A percentile compares a stretch with the other conserved stretches of the same genome.
phyloP scores from a whole-genome alignment of 2,113 vertebrate genomes.

The Rhea americana region DNA sequence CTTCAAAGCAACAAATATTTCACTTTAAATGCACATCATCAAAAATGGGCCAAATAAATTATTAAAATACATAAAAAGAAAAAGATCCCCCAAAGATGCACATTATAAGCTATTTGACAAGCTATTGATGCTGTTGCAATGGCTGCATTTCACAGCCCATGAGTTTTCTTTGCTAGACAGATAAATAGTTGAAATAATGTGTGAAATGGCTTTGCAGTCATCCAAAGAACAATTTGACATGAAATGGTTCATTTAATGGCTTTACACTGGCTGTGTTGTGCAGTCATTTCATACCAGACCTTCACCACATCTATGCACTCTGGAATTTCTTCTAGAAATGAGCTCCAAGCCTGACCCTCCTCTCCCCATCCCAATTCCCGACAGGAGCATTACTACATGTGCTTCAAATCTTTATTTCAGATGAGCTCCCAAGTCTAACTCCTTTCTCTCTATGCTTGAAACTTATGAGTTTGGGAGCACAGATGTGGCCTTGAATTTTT shows the following conservation, averaged over 20 bases:
- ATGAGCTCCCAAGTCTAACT: conserved; percentile 59
- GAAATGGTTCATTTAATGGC: conserved; percentile 35
- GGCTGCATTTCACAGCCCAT: conserved; percentile 5
- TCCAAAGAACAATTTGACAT: conserved; percentile 36
- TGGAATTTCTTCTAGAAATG: conserved; percentile 55
- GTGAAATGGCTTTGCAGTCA: conserved; percentile 36
- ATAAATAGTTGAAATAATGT: conserved; percentile 44
- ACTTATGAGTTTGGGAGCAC: conserved; percentile 42
- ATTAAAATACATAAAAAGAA: conserved; percentile 70
- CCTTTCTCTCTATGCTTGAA: conserved; percentile 32
- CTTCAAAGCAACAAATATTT: conserved; percentile 75
- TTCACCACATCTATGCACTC: conserved; percentile 45
- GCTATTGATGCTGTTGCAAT: conserved; percentile 20
- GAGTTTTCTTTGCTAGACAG: conserved; percentile 27
- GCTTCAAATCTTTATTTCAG: conserved; percentile 59
- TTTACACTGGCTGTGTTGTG: background rate
- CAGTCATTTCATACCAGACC: conserved; percentile 33
- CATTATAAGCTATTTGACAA: conserved; percentile 46
- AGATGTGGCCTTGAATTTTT: conserved; percentile 59
- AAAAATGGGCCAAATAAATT: conserved; percentile 78
- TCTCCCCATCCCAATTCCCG: conserved; percentile 28
- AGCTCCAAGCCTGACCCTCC: conserved; percentile 49
- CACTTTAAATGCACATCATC: conserved; percentile 66
- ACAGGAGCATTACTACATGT: conserved; percentile 60
- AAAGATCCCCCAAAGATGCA: conserved; percentile 11